Evolutionary conservation across 2,113 vertebrate genomes (phyloP).

Genomic region (Pseudonaja textilis): DNA sequence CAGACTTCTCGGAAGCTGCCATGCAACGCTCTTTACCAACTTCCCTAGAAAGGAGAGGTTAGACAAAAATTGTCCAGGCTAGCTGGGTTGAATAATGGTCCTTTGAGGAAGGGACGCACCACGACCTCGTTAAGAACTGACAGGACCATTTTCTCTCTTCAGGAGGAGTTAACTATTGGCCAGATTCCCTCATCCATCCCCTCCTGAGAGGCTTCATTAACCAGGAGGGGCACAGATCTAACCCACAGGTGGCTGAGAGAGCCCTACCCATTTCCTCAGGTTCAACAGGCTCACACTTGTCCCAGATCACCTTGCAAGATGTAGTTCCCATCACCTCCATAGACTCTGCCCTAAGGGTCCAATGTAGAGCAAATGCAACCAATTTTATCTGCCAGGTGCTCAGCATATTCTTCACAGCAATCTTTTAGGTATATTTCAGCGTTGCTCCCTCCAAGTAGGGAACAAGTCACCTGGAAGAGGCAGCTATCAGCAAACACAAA

Average conservation of each 20-base stretch:
- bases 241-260: neutral
- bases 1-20: neutral
- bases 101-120: neutral
- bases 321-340: neutral
- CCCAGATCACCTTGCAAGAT: neutral
- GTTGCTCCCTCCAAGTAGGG: neutral
- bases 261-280: neutral
- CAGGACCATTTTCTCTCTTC: neutral
- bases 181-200: neutral
- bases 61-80: neutral
- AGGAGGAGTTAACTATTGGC: neutral
- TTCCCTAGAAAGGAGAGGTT: neutral
- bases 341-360: neutral
- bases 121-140: neutral
- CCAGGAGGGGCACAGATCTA: neutral
- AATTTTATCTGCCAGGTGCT: neutral
- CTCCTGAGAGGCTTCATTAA: neutral
- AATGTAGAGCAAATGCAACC: neutral
- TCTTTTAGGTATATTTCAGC: neutral
- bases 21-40: neutral
- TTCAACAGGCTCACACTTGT: neutral
- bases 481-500: neutral
- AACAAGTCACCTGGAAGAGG: neutral
- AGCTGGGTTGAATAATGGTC: neutral
- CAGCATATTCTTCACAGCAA: neutral